A percentile compares a stretch with the other conserved stretches of the same genome.
These are phyloP conservation scores for Lamellibrachia satsuma DNA, from an alignment of 2,888 invertebrate genomes.

Conservation along the genomic window DNA sequence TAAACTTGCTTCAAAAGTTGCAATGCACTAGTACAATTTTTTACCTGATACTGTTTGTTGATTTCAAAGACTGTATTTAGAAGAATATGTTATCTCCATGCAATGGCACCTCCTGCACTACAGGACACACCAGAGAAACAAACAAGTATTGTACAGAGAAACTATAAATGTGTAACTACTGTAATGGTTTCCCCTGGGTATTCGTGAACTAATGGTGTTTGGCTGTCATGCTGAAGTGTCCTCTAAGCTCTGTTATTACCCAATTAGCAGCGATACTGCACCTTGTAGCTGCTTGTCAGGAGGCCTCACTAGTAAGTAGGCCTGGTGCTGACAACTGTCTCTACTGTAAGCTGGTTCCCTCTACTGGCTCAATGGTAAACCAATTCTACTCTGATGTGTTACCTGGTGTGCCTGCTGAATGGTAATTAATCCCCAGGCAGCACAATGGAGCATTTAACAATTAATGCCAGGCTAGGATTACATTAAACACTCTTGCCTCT, in stretches of 20 bases:
- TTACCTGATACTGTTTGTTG: too few species aligned
- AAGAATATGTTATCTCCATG: not conserved
- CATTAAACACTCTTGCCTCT: not conserved
- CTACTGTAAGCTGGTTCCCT: not conserved
- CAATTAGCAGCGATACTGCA: not conserved
- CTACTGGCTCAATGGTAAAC: not conserved
- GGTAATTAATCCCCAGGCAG: slow-evolving; percentile 3
- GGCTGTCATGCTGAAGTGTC: slow-evolving; percentile 6
- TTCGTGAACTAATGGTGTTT: not conserved
- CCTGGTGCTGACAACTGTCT: not conserved
- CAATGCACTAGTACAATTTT: too few species aligned
- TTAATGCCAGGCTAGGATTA: not conserved
- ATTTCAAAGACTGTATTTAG: too few species aligned
- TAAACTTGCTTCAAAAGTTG: too few species aligned
- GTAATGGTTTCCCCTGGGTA: not conserved
- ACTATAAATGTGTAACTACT: not conserved
- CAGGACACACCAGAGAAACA: not conserved
- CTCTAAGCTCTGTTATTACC: not conserved
- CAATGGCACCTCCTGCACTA: not conserved
- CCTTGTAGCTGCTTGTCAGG: not conserved
- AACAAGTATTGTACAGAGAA: not conserved
- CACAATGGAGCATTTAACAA: not conserved
- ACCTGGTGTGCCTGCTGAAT: not conserved
- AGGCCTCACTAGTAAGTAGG: not conserved
- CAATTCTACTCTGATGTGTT: not conserved